Conservation (phyloP, 2,797 vertebrate species). For the Lepilemur ruficaudatus region DNA sequence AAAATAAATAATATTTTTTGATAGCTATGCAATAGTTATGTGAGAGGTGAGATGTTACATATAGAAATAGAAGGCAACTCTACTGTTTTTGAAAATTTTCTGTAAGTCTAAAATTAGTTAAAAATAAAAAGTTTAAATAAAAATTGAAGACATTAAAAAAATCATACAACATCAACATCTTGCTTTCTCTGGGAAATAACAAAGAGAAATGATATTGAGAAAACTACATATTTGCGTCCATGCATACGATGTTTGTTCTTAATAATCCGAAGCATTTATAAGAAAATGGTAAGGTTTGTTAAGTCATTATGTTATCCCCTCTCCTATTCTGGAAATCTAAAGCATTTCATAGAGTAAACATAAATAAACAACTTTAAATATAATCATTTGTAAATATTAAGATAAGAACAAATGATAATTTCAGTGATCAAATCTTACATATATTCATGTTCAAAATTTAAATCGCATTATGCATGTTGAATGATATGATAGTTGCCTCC, state of each 20-base stretch:
- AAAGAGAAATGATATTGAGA: background rate
- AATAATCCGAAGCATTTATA: background rate
- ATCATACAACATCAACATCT: background rate
- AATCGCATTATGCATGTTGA: background rate
- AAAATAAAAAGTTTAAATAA: background rate
- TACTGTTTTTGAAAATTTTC: background rate
- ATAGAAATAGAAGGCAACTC: background rate
- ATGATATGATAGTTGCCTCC: background rate
- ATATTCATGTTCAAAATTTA: background rate
- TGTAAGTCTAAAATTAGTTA: background rate
- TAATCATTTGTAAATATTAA: background rate
- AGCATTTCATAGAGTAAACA: background rate
- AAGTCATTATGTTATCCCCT: background rate
- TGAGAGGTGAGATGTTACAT: background rate
- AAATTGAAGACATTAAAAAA: background rate
- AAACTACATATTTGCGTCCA: background rate
- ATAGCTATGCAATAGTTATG: background rate
- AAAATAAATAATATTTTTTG: background rate
- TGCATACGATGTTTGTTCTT: background rate
- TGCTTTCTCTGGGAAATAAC: background rate
- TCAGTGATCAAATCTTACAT: background rate
- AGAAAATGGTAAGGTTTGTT: background rate
- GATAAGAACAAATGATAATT: background rate
- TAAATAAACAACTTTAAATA: background rate
- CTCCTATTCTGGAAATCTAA: background rate